These are phyloP conservation scores for Hippocampus barbouri DNA, from an alignment of 2,113 vertebrate genomes.

Conservation along the genomic window DNA sequence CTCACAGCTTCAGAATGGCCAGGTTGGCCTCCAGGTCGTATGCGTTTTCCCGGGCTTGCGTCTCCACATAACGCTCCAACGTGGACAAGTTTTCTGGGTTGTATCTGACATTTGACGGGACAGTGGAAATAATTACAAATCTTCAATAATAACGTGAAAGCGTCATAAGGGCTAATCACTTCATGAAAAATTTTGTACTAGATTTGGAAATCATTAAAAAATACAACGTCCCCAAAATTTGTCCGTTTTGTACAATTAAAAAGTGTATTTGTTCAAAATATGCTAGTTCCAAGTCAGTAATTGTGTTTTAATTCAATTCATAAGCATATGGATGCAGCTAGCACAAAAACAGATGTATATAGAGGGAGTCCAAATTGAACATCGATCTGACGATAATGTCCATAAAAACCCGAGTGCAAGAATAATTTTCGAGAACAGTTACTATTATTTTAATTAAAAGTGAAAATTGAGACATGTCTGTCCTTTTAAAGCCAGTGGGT, in stretches of 20 bases:
- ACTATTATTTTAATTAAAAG: background rate
- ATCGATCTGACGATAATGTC: background rate
- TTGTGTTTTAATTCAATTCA: background rate
- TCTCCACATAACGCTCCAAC: conserved; percentile 88
- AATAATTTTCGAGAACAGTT: background rate
- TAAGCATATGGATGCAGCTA: background rate
- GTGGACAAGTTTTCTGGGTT: conserved; percentile 89
- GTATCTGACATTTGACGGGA: conserved; percentile 68
- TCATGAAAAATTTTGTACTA: background rate
- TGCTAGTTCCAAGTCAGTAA: background rate
- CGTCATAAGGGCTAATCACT: background rate
- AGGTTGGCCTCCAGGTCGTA: conserved; percentile 92
- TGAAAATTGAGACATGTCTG: background rate
- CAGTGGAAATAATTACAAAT: background rate
- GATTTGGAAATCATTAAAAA: no score
- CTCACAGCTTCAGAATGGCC: conserved; percentile 89
- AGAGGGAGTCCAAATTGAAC: background rate
- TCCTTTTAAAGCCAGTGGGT: background rate
- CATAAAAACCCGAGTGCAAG: background rate
- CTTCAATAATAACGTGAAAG: background rate
- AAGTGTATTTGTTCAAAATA: background rate
- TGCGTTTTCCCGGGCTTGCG: conserved; percentile 84
- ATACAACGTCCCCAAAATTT: no score
- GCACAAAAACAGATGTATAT: background rate
- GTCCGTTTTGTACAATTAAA: background rate